Conservation (phyloP, 2,888 invertebrate species). For the Oligia fasciuncula region DNA sequence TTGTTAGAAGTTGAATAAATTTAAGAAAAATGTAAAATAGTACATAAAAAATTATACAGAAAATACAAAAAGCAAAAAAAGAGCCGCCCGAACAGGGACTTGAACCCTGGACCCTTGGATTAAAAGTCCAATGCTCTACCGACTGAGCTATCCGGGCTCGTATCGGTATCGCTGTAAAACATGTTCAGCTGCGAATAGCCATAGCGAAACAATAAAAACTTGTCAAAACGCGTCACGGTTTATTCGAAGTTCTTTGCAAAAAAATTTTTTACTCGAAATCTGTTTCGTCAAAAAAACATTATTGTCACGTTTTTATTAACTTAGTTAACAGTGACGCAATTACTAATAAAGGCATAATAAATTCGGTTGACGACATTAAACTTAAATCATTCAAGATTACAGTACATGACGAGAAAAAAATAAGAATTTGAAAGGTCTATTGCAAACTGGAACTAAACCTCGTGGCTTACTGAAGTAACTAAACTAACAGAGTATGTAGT, state of each 20-base stretch:
- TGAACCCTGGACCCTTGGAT: constrained; percentile 91
- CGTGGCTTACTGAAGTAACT: background rate
- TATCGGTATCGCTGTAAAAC: fast-evolving
- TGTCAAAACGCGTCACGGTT: background rate
- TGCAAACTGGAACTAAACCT: constrained; percentile 1
- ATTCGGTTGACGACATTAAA: background rate
- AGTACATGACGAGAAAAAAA: background rate
- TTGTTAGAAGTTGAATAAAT: background rate
- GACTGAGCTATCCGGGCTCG: constrained; percentile 90
- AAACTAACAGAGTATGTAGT: constrained; percentile 38
- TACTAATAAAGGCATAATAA: background rate
- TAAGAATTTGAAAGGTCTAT: background rate
- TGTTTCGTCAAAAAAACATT: too few relatives aligned
- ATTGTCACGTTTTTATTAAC: background rate
- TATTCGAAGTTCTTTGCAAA: background rate
- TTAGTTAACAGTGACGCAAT: background rate
- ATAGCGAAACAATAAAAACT: fast-evolving
- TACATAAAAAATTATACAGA: background rate
- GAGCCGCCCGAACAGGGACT: constrained; percentile 90
- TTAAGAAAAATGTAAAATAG: too few relatives aligned
- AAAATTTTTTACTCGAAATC: too few relatives aligned
- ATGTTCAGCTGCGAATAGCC: constrained; percentile 7
- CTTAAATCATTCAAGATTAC: constrained; percentile 2
- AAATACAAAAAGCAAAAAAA: constrained; percentile 58
- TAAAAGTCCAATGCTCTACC: constrained; percentile 91